Conservation (phyloP, 1,140 invertebrate genomes). For the Phymastichus coffea region DNA sequence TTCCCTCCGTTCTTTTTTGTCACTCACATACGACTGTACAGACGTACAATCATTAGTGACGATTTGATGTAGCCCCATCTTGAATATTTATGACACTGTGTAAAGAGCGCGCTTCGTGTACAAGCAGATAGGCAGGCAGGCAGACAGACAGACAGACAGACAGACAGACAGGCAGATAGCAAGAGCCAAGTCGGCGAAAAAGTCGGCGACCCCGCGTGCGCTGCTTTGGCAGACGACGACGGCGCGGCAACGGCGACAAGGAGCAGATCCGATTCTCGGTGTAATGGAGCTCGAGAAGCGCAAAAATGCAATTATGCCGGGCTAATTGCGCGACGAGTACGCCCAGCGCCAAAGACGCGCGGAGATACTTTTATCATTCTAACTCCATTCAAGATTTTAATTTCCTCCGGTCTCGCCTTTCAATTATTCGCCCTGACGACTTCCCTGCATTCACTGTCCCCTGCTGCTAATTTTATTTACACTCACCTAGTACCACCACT, state of each 20-base stretch:
- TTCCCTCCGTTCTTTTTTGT: slow-evolving; percentile 7
- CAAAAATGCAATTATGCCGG: slow-evolving; percentile 17
- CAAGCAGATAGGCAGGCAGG: too few relatives aligned
- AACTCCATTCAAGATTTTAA: slow-evolving; percentile 16
- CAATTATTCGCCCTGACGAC: background rate
- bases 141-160: background rate
- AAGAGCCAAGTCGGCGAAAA: too few relatives aligned
- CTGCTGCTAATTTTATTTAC: too few relatives aligned
- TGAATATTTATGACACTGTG: slow-evolving; percentile 17
- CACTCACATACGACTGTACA: slow-evolving; percentile 13
- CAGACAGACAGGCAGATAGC: too few relatives aligned
- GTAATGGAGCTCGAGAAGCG: slow-evolving; percentile 9
- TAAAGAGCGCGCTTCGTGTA: background rate
- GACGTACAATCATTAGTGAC: slow-evolving; percentile 11
- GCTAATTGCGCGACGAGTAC: slow-evolving; percentile 9
- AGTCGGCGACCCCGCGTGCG: too few relatives aligned
- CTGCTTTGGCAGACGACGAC: too few relatives aligned
- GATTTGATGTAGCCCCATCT: background rate
- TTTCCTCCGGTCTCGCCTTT: background rate
- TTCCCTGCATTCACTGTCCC: too few relatives aligned
- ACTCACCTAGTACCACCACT: too few relatives aligned
- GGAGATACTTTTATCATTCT: background rate
- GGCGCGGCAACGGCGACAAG: too few relatives aligned
- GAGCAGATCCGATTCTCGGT: slow-evolving; percentile 1
- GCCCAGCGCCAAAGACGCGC: background rate